Base-by-base conservation (phyloP, 1,140 invertebrate species). In the Papilio machaon region DNA sequence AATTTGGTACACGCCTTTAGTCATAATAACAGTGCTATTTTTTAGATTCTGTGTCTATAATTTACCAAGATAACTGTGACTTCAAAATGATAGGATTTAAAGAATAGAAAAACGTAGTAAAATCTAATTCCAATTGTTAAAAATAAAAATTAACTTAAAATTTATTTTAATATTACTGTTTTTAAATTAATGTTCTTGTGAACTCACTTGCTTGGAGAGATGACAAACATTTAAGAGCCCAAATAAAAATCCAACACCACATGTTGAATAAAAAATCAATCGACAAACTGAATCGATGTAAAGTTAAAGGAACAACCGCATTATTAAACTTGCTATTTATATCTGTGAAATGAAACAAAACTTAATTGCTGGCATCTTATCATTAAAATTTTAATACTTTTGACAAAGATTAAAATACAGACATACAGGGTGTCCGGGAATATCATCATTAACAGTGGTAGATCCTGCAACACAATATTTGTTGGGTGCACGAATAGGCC, bases 231-330 rank as follows among this genome's bases (percentile, higher is more conserved):
- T 15, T 76, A 11, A 76, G 9, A 30, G 0, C 9, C 2, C n/a
- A 47, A 52, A 49, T 19, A 52, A 49, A 75, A 23, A 23, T 52
- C 49, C 19, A 76, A 76, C 23, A 8, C 74, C 43, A 76, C 74
- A 76, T 76, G 30, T 75, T 49, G 11, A 73, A 9, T 13, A 9
- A 17, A 10, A 75, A 23, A 52, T 76, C 38, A 2, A 43, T 43
- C 38, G 2, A 43, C 43, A 23, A n/a, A 75, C 17, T 52, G 49
- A 52, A 76, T 30, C 1, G 30, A 15, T 67, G 11, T 11, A 38
- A 74, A 19, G n/a, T 19, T 19, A 19, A 67, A 35, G 1, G 30
- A 67, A 35, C 11, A 13, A 13, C 30, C 15, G 64, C 64, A 67
- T 17, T 3, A 38, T 35, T 67, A 35, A 35, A 35, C 11, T 35